A percentile compares a stretch with the other conserved stretches of the same genome.
phyloP scores from a whole-genome alignment of 2,797 vertebrate species.

The Lagocephalus sceleratus region DNA sequence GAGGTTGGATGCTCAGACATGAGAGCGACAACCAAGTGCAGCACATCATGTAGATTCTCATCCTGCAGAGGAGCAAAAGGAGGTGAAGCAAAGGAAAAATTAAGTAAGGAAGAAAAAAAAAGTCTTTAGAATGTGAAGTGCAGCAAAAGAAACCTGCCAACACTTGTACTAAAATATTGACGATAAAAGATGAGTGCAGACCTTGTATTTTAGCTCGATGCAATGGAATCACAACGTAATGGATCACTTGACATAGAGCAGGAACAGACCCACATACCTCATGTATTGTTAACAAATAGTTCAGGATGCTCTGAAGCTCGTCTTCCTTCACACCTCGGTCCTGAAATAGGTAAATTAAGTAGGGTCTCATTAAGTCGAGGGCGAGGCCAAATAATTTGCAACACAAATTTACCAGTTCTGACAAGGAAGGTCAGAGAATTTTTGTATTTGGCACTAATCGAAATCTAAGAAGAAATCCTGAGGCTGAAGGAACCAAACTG shows the following conservation, averaged over 20 bases:
- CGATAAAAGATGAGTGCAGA: constrained; percentile 16
- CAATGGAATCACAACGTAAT: constrained; percentile 15
- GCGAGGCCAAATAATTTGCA: background rate
- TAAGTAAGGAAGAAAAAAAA: background rate
- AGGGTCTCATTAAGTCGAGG: constrained; percentile 1
- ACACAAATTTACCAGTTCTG: background rate
- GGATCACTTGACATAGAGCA: constrained; percentile 13
- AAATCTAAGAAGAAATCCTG: too few relatives aligned
- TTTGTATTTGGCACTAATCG: too few relatives aligned
- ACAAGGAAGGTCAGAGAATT: too few relatives aligned
- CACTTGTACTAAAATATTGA: constrained; percentile 8
- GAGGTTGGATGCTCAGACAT: constrained; percentile 95
- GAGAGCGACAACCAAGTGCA: constrained; percentile 93
- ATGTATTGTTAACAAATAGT: constrained; percentile 93
- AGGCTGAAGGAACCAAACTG: background rate
- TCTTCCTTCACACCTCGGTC: constrained; percentile 95
- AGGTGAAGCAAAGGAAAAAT: background rate
- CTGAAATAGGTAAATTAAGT: constrained; percentile 56
- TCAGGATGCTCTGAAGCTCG: constrained; percentile 93
- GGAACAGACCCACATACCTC: constrained; percentile 77
- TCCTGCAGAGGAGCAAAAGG: constrained; percentile 75
- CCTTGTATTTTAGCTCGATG: constrained; percentile 12
- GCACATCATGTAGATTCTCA: constrained; percentile 95
- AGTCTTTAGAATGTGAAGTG: background rate
- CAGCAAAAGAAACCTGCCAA: too few relatives aligned